A percentile compares a stretch with the other conserved stretches of the same genome.
These are phyloP conservation scores for Onychomys arenicola DNA, from an alignment of 2,797 vertebrate species.

Conservation along the genomic window DNA sequence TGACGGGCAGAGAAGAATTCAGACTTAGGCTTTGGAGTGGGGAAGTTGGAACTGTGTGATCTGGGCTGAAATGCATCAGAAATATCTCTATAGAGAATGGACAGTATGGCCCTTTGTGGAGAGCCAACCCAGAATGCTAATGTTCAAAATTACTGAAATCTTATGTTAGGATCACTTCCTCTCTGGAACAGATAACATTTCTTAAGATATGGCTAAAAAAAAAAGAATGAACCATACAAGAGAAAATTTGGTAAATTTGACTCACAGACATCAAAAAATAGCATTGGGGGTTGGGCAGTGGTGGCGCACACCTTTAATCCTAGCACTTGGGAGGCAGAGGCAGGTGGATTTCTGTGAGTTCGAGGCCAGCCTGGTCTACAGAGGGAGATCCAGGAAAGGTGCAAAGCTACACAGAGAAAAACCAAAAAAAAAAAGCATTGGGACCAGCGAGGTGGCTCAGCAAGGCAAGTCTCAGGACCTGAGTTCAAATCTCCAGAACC, in stretches of 20 bases:
- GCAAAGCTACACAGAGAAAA: too few relatives aligned
- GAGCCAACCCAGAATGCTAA: not conserved
- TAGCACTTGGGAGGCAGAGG: too few relatives aligned
- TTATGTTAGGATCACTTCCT: not conserved
- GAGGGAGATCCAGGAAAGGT: too few relatives aligned
- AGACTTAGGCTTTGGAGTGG: not conserved
- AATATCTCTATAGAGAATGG: not conserved
- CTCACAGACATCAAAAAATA: not conserved
- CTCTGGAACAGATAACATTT: not conserved
- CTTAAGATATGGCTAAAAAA: slow-evolving; percentile 26
- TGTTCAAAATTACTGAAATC: slow-evolving; percentile 11
- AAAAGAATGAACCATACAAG: not conserved
- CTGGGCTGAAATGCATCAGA: not conserved
- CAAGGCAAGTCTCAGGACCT: not conserved
- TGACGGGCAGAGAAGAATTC: not conserved
- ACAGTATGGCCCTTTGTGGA: not conserved
- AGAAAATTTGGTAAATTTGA: not conserved
- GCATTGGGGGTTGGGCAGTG: too few relatives aligned
- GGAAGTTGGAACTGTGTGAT: not conserved
- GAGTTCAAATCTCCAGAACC: not conserved
- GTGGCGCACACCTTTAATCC: too few relatives aligned
- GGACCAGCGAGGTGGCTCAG: not conserved
- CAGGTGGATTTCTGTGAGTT: too few relatives aligned
- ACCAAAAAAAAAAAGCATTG: too few relatives aligned
- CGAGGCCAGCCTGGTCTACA: too few relatives aligned